Evolutionary conservation across 2,888 invertebrate genomes (phyloP), one percentile per base, ranked within the genome.

Genomic region (Hydriomena furcata): DNA sequence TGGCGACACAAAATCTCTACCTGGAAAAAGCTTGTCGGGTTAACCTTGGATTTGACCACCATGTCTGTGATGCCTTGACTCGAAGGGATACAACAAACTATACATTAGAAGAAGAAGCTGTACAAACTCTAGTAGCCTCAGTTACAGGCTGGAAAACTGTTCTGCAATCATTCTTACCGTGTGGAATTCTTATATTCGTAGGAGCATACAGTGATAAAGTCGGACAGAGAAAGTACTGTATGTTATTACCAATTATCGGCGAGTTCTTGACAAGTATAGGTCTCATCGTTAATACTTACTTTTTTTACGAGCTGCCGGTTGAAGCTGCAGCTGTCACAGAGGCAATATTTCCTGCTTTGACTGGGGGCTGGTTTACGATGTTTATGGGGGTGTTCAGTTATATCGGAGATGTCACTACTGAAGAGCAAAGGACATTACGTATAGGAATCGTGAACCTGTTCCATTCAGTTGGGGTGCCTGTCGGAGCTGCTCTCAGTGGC

Each of bases 371-470:
- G 96, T 95, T 96, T 75, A 96, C 96, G 21, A 96, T 96, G 96
- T 94, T 96, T 66, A 96, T 96, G 96, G 96, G 96, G 11, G 94
- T 97, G 59, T 95, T 97, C 83, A 96, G 96, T 82, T 97, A 97
- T 74, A 94, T 98, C 51, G 96, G 94, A 1, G 97, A 97, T 73
- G 94, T 97, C 8, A 96, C 97, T 1, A 94, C 95, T 1, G 93
- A 95, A 57, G 94, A 96, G 76, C 95, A 94, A 64, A 93, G 97
- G 63, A 97, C 97, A 12, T 89, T 96, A 35, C 86, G 97, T 55
- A 96, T 98, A 66, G 97, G 97, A 17, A 94, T 97, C 41, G 94
- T 97, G 58, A 98, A 98, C 83, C 93, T 97, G 5, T 97, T 97
- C 80, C 94, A 96, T 64, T 97, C 97, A 0, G 86, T 97, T 35